Conservation (phyloP, 2,797 vertebrate species). For the Phoebastria nigripes region DNA sequence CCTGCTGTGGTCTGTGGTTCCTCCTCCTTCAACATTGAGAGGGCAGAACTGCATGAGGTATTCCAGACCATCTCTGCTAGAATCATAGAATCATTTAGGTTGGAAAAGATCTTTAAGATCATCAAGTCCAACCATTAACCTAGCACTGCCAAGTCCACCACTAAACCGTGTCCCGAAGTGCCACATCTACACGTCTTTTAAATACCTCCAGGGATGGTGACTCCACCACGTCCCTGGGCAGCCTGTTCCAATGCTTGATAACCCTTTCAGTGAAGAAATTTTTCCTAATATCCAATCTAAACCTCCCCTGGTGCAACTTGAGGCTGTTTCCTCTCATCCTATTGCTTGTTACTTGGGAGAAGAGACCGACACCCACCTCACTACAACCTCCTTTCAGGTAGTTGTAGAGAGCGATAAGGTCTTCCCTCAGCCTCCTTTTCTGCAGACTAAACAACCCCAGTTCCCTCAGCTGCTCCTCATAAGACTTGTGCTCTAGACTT, state of each 20-base stretch:
- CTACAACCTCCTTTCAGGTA: not conserved
- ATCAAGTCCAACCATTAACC: not conserved
- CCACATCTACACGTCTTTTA: not conserved
- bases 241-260: not conserved
- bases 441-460: not conserved
- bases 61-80: not conserved
- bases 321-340: not conserved
- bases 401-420: not conserved
- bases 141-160: not conserved
- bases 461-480: fast-evolving
- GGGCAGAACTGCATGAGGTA: not conserved
- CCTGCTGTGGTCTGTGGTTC: not conserved
- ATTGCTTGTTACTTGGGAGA: fast-evolving
- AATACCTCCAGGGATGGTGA: not conserved
- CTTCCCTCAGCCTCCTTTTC: not conserved
- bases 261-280: not conserved
- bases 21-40: not conserved
- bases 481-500: not conserved
- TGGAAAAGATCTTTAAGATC: not conserved
- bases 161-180: not conserved
- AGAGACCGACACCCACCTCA: fast-evolving
- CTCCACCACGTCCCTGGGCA: not conserved
- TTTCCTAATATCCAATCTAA: not conserved
- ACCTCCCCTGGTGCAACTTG: not conserved
- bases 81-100: not conserved